These are phyloP conservation scores for Syngnathus acus DNA, from an alignment of 2,797 vertebrate species.

Conservation along the genomic window DNA sequence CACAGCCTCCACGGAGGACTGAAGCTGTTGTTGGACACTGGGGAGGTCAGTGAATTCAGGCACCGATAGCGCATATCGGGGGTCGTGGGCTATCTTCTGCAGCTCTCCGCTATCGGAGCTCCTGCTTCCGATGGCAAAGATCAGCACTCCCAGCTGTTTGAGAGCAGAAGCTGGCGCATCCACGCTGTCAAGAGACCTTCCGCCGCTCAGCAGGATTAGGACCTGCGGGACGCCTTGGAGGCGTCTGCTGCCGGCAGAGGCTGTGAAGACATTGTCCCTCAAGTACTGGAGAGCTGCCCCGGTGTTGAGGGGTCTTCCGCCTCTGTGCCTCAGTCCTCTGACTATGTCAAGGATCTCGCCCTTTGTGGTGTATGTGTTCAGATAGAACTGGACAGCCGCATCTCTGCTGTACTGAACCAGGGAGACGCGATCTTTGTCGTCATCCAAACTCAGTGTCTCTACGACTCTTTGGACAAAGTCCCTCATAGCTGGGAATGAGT, in stretches of 20 bases:
- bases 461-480: conserved; percentile 49
- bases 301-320: conserved; percentile 44
- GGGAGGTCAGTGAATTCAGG: conserved; percentile 23
- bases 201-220: conserved; percentile 33
- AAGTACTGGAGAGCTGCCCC: conserved; percentile 44
- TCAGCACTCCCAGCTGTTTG: conserved; percentile 68
- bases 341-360: conserved; percentile 27
- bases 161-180: conserved; percentile 56
- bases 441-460: conserved; percentile 29
- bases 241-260: conserved; percentile 73
- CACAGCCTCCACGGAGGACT: conserved; percentile 27
- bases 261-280: conserved; percentile 64
- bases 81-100: conserved; percentile 26
- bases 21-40: conserved; percentile 32
- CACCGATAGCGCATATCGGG: conserved; percentile 24
- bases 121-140: conserved; percentile 46
- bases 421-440: conserved; percentile 39
- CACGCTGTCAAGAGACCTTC: conserved; percentile 68
- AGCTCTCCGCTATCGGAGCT: conserved; percentile 33
- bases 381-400: conserved; percentile 30
- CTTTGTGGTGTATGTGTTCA: conserved; percentile 36
- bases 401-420: conserved; percentile 50
- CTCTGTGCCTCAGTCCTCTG: conserved; percentile 34
- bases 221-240: conserved; percentile 60
- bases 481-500: conserved; percentile 42